Conservation (phyloP, 2,888 invertebrate genomes). For the Drosophila birchii region DNA sequence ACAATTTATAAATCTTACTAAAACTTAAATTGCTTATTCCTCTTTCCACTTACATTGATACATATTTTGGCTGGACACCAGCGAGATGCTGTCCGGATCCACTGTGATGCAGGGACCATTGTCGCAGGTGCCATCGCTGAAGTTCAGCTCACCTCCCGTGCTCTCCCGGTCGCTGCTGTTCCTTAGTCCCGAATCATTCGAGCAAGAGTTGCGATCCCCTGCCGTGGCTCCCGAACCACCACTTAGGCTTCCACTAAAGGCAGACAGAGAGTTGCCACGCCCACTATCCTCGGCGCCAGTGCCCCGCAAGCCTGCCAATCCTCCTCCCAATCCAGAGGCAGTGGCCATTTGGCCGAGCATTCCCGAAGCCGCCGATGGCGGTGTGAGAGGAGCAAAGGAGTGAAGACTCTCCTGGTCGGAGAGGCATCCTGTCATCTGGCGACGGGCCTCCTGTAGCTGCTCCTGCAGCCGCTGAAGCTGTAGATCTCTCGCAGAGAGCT, state of each 20-base stretch:
- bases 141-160: slow-evolving; percentile 91
- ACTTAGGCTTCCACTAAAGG: slow-evolving; percentile 82
- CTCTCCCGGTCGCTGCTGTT: slow-evolving; percentile 91
- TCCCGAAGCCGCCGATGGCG: slow-evolving; percentile 85
- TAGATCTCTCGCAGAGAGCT: slow-evolving; percentile 93
- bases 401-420: slow-evolving; percentile 94
- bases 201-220: slow-evolving; percentile 92
- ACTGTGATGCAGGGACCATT: slow-evolving; percentile 85
- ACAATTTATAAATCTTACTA: rapidly evolving
- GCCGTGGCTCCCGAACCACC: slow-evolving; percentile 84
- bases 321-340: slow-evolving; percentile 83
- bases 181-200: slow-evolving; percentile 93
- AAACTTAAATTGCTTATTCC: not conserved
- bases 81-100: slow-evolving; percentile 85
- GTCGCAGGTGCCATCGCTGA: slow-evolving; percentile 88
- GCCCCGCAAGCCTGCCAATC: slow-evolving; percentile 86
- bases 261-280: slow-evolving; percentile 87
- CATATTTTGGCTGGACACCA: slow-evolving; percentile 85
- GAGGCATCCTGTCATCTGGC: slow-evolving; percentile 92
- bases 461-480: slow-evolving; percentile 94
- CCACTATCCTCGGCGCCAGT: slow-evolving; percentile 88
- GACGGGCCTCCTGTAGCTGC: slow-evolving; percentile 92
- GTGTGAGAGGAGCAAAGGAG: slow-evolving; percentile 89
- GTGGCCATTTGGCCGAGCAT: slow-evolving; percentile 85
- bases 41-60: slow-evolving; percentile 83